Base-by-base conservation (phyloP, 2,113 vertebrate species). In the Azemiops feae region DNA sequence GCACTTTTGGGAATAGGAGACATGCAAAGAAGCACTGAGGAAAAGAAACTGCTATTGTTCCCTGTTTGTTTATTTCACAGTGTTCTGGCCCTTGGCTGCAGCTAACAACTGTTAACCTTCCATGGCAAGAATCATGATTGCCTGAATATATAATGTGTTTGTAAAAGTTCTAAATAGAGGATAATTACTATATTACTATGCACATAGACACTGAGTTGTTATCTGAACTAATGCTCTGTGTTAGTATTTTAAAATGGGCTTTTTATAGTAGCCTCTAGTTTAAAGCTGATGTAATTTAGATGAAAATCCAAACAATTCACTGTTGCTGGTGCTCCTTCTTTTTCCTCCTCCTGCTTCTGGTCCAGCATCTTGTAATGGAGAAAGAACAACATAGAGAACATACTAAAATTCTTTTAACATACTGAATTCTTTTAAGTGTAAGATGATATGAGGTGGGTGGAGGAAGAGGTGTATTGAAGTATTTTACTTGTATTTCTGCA, bases 401-500 rank as follows among this genome's bases (percentile, higher is more conserved):
- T 92, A 89, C 89, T 53, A 43, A 58, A 91, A 90, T n/a, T n/a
- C n/a, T n/a, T n/a, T n/a, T n/a, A n/a, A n/a, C n/a, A n/a, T n/a
- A 0, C 55, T 58, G 1, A 39, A 86, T 91, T 2, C 2, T 89
- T 94, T 95, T 58, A 86, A 94, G 94, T 0, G 2, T 23, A 89
- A 86, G n/a, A 92, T 58, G 53, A 23, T 52, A 53, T 54, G 25
- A 30, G 25, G 45, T 30, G 58, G 89, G 7, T 57, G 90, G 81
- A 30, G 89, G 11, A 54, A 53, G 39, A 34, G 57, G 20, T 39
- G 22, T 85, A 6, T 89, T 91, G 22, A 92, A 93, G 30, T 43
- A 88, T 90, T 94, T 96, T 94, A 43, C 90, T 92, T 91, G 85
- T 86, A 93, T 85, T 89, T 93, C 47, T 58, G 54, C 57, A 27